These are phyloP conservation scores for Anoplius nigerrimus DNA, from an alignment of 2,888 invertebrate genomes.

Conservation along the genomic window DNA sequence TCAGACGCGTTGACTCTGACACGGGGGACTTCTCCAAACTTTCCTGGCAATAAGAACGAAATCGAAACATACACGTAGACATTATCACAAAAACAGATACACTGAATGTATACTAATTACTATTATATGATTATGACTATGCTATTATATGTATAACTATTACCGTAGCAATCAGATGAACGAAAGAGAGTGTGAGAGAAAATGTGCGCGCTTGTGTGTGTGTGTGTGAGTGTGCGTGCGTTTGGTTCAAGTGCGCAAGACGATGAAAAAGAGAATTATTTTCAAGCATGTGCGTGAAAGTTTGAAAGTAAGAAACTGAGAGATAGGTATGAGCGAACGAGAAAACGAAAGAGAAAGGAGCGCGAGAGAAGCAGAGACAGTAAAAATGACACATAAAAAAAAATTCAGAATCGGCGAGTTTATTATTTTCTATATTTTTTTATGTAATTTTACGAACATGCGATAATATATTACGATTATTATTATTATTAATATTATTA, in stretches of 20 bases:
- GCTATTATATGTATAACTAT: conserved; percentile 26
- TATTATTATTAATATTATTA: conserved; percentile 60
- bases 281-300: background rate
- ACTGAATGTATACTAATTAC: conserved; percentile 43
- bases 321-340: conserved; percentile 30
- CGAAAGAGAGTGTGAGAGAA: conserved; percentile 20
- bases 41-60: background rate
- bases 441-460: conserved; percentile 74
- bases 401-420: conserved; percentile 61
- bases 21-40: no score
- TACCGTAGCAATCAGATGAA: conserved; percentile 31
- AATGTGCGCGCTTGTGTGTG: conserved; percentile 18
- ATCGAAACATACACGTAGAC: conserved; percentile 19
- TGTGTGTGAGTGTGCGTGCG: no score
- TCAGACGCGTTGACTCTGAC: no score
- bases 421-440: conserved; percentile 75
- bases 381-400: conserved; percentile 46
- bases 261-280: background rate
- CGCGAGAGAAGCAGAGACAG: conserved; percentile 23
- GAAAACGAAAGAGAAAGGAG: conserved; percentile 14
- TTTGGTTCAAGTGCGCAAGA: no score
- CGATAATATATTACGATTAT: conserved; percentile 67
- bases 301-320: conserved; percentile 34
- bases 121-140: conserved; percentile 35
- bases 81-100: conserved; percentile 18